Percentiles rank a stretch among this genome's conserved stretches.
phyloP scores from a whole-genome alignment of 2,888 invertebrate genomes.

The Chaitophorus viminalis region DNA sequence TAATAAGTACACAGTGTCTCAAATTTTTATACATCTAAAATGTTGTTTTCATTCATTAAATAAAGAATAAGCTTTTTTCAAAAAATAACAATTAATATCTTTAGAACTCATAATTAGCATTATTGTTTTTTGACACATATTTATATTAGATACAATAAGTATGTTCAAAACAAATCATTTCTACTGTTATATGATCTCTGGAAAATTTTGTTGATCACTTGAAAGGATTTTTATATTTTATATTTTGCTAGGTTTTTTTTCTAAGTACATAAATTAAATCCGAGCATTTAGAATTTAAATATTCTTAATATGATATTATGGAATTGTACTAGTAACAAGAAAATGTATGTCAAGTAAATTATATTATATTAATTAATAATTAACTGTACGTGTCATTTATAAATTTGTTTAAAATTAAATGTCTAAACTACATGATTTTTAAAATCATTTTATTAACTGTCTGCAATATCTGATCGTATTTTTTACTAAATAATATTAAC shows the following conservation, averaged over 20 bases:
- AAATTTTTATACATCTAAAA: not conserved
- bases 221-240: not conserved
- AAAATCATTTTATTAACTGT: too few relatives aligned
- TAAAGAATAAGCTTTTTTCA: not conserved
- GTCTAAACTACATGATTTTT: too few relatives aligned
- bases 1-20: not conserved
- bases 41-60: not conserved
- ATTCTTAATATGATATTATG: too few relatives aligned
- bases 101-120: not conserved
- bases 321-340: too few relatives aligned
- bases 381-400: too few relatives aligned
- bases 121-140: conserved; percentile 2
- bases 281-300: too few relatives aligned
- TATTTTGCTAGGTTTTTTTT: not conserved
- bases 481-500: too few relatives aligned
- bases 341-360: too few relatives aligned
- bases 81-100: not conserved
- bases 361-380: too few relatives aligned
- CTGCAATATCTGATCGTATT: too few relatives aligned
- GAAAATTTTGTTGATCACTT: not conserved
- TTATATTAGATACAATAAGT: not conserved
- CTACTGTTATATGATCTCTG: not conserved
- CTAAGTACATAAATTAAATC: too few relatives aligned
- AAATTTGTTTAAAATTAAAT: too few relatives aligned
- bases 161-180: not conserved